A percentile compares a stretch with the other conserved stretches of the same genome.
These are phyloP conservation scores for Caenorhabditis afra DNA, from an alignment of 2,888 invertebrate genomes.

Conservation along the genomic window DNA sequence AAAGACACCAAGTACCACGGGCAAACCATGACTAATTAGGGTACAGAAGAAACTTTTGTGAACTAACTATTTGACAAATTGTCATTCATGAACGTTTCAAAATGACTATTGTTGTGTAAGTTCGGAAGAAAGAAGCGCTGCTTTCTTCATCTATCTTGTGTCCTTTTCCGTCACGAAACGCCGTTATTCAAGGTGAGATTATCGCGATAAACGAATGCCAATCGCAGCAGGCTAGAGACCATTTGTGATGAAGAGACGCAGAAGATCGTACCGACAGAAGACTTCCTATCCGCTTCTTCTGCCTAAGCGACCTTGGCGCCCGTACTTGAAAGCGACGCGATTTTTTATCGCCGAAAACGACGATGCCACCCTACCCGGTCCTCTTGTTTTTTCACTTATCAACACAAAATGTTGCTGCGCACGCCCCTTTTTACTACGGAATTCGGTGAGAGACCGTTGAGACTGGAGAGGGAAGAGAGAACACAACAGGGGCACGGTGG, in stretches of 20 bases:
- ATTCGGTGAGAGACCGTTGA: slow-evolving; percentile 21
- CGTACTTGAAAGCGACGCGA: slow-evolving; percentile 46
- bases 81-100: slow-evolving; percentile 16
- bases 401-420: slow-evolving; percentile 49
- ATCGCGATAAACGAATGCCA: slow-evolving; percentile 55
- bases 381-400: slow-evolving; percentile 51
- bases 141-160: neutral
- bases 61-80: neutral
- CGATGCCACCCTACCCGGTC: slow-evolving; percentile 30
- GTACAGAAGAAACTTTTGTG: neutral
- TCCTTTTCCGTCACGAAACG: slow-evolving; percentile 34
- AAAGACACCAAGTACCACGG: slow-evolving; percentile 30
- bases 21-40: slow-evolving; percentile 28
- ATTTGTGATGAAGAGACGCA: slow-evolving; percentile 18
- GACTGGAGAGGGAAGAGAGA: slow-evolving; percentile 18
- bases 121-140: neutral
- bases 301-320: slow-evolving; percentile 49
- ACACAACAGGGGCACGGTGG: neutral
- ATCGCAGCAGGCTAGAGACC: slow-evolving; percentile 14
- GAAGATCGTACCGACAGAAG: slow-evolving; percentile 25
- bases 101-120: neutral
- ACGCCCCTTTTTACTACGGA: slow-evolving; percentile 52
- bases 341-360: slow-evolving; percentile 47
- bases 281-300: slow-evolving; percentile 28
- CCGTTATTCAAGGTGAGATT: slow-evolving; percentile 58